phyloP scores from a whole-genome alignment of 2,888 invertebrate genomes.

The Blastobasis adustella region DNA sequence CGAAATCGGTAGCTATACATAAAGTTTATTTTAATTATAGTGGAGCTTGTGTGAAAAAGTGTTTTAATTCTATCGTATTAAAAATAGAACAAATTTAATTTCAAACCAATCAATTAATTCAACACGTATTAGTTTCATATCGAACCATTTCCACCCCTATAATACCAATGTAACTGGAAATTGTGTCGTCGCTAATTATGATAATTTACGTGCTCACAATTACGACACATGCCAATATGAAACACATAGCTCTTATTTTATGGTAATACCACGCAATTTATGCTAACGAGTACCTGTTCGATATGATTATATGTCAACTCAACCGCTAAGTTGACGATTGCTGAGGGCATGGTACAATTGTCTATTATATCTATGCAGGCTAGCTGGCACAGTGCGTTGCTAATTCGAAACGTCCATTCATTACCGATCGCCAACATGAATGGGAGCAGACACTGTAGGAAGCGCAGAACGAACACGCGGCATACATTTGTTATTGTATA shows the following conservation, averaged over 20 bases:
- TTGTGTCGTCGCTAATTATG: too few species aligned
- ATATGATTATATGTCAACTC: constrained; percentile 46
- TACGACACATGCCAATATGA: too few species aligned
- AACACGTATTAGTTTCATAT: too few species aligned
- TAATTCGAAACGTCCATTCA: constrained; percentile 68
- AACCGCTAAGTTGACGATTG: constrained; percentile 48
- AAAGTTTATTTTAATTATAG: too few species aligned
- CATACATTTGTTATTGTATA: constrained; percentile 46
- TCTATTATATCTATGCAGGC: constrained; percentile 47
- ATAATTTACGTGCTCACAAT: too few species aligned
- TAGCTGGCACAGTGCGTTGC: constrained; percentile 60
- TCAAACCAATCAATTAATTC: too few species aligned
- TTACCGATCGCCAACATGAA: constrained; percentile 59
- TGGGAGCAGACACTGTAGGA: constrained; percentile 54
- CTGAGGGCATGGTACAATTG: constrained; percentile 52
- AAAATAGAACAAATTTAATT: too few species aligned
- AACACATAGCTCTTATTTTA: not conserved
- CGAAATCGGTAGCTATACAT: too few species aligned
- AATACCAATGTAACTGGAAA: too few species aligned
- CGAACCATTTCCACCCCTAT: too few species aligned
- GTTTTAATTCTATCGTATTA: too few species aligned
- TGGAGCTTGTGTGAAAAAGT: too few species aligned
- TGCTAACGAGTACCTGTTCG: constrained; percentile 19
- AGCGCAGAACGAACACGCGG: constrained; percentile 31
- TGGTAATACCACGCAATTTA: constrained; percentile 10